Base-by-base conservation (phyloP, 1,140 invertebrate species). In the Drosophila pseudoobscura region DNA sequence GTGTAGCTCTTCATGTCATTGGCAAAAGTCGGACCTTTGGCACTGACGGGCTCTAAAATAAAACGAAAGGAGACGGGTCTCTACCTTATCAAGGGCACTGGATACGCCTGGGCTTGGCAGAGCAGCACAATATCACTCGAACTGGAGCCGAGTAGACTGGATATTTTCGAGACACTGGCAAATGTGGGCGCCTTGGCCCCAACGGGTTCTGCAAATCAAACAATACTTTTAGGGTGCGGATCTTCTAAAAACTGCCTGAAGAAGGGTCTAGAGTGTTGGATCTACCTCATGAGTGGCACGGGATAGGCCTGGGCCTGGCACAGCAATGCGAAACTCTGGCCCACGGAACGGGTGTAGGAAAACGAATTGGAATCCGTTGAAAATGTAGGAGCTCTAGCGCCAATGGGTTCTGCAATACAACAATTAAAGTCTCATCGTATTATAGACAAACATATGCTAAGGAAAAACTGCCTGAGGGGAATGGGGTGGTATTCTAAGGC, bases 231-330 rank as follows among this genome's bases (percentile, higher is more conserved):
- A 15, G 3, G 15, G 0, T 7, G 7, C 29, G 31, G 8, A 8
- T 9, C 31, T 9, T 9, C 8, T 31, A 31, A 39, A 66, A 89
- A 85, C 83, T 89, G 83, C 60, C 71, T 63, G 59, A 75, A 49
- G 3, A 13, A 39, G 11, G 35, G 35, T 45, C 4, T 13, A 2
- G 3, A 5, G 24, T 26, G 24, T 26, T 5, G 24, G 24, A 5
- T 26, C 17, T 51, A 85, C 77, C 80, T 84, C 57, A 80, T 80
- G 1, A 62, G 49, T 8, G 94, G 94, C 51, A 94, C 93, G 74
- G 95, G 94, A 91, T 93, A 95, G 43, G 92, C 93, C 84, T 96
- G 96, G 66, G 96, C 96, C 78, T 95, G 95, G 92, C 97, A 97
- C n/a, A 96, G 93, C 55, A 98, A 91, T 64, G 95, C 94, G 78